Conservation (phyloP, 2,888 invertebrate genomes). For the Athalia circularis region DNA sequence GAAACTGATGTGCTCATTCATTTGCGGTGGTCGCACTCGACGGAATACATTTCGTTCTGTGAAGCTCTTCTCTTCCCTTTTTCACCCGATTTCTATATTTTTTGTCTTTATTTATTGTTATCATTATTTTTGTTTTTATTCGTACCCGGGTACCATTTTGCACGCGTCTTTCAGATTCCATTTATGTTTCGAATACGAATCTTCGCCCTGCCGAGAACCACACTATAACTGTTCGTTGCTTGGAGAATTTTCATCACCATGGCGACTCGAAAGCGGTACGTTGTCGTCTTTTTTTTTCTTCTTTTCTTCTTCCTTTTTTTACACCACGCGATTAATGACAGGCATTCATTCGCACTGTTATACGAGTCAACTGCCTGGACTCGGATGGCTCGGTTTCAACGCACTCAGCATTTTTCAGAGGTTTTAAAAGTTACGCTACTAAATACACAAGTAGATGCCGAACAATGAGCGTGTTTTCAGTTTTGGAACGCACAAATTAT, state of each 20-base stretch:
- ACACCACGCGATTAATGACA: constrained; percentile 11
- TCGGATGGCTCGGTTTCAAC: constrained; percentile 30
- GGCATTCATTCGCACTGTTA: constrained; percentile 25
- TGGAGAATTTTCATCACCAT: neutral
- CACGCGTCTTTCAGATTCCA: constrained; percentile 26
- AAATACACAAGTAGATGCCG: constrained; percentile 11
- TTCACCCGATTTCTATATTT: neutral
- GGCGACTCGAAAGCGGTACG: constrained; percentile 7
- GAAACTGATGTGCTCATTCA: constrained; percentile 32
- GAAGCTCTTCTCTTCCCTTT: neutral
- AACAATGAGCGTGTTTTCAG: constrained; percentile 11
- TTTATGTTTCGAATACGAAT: constrained; percentile 26
- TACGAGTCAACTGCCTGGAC: constrained; percentile 11
- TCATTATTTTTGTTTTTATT: neutral
- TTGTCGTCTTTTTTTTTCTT: too few relatives aligned
- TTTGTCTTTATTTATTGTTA: neutral
- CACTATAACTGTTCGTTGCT: neutral
- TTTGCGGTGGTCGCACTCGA: constrained; percentile 24
- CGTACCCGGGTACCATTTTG: neutral
- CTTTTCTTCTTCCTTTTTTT: neutral
- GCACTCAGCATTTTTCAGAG: constrained; percentile 25
- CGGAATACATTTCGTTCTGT: constrained; percentile 7
- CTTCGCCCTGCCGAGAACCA: neutral
- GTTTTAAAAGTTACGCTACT: constrained; percentile 12
- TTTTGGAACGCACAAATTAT: neutral